Evolutionary conservation across 2,113 vertebrate genomes (phyloP), one percentile per base, ranked within the genome.

Genomic region (Alaudala cheleensis): DNA sequence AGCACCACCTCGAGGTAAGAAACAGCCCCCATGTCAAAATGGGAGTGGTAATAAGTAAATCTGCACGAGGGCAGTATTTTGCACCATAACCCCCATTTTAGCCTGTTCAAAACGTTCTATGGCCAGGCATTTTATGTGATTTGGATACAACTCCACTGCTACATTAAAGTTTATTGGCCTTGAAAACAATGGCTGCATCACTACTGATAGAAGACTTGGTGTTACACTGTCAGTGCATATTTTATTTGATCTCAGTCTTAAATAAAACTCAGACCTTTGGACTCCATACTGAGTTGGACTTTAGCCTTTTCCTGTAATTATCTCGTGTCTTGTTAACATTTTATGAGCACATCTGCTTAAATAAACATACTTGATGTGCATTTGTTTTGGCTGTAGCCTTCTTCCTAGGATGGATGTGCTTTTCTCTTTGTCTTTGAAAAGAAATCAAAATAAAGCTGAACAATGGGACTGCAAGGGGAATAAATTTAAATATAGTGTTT

Each of bases 281-380:
- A 71, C 88, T 95, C 51, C 81, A 54, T 7, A 86, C 26, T 5
- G 94, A 92, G 80, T 93, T 95, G 96, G 96, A 96, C 92, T 94
- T 95, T 69, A 94, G 67, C 95, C 92, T 95, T 96, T 97, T 98
- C 96, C 97, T 97, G 95, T 93, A 97, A 97, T 97, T 96, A 97
- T 95, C 96, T 94, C 88, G 85, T 97, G 93, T 97, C 97, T 97
- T 94, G 97, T 98, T 97, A 98, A 97, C 96, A 96, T 97, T 98
- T 98, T 98, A 98, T 97, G 96, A 97, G 95, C 45, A 67, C 95
- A 97, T 98, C 97, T 97, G 94, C 95, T 97, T 98, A 97, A 97
- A 96, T 95, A 94, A 95, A 91, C 90, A 92, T 88, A 96, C 90
- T 92, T 93, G 96, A 96, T 92, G 86, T 81, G 94, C 92, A 87